Evolutionary conservation across 2,888 invertebrate species (phyloP), one percentile per base, ranked within the genome.

Genomic region (Endotricha flammealis): DNA sequence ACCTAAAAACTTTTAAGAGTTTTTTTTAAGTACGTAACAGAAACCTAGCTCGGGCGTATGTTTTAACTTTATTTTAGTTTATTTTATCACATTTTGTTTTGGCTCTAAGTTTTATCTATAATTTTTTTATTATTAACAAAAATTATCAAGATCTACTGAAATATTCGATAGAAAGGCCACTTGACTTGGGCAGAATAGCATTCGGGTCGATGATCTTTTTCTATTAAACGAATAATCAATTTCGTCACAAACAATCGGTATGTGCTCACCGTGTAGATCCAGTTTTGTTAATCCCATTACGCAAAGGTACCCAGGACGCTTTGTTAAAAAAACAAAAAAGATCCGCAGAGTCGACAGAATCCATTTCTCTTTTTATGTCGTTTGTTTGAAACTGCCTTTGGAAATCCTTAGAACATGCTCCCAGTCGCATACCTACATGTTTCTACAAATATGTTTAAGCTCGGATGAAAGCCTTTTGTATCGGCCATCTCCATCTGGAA

Each of bases 241-340:
- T n/a, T n/a, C 27, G 92, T 93, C 28, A 90, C 90, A 28, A 91
- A 92, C 39, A 92, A 92, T 39, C 91, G 90, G 93, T 92, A 67
- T 73, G 16, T 16, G 16, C 16, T 16, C 6, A 3, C 20, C n/a
- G 4, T 13, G 6, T 7, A 27, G 2, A 12, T 4, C 1, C 7
- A 12, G 25, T 10, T 4, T 6, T 7, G 13, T 28, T 28, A 28
- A 28, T 28, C n/a, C 12, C 28, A 28, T 28, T 28, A 28, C 12
- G 10, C 12, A 12, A 4, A 7, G 7, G 20, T 20, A 20, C 16
- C 4, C 23, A 3, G 10, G 27, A 3, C 27, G 8, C 13, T 28
- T 28, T 28, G 20, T 8, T 7, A 28, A 13, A 28, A 12, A 28
- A 13, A 28, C 27, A 28, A 28, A 13, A 28, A 13, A 28, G n/a